Base-by-base conservation (phyloP, 2,888 invertebrate genomes). In the Drosophila putrida region DNA sequence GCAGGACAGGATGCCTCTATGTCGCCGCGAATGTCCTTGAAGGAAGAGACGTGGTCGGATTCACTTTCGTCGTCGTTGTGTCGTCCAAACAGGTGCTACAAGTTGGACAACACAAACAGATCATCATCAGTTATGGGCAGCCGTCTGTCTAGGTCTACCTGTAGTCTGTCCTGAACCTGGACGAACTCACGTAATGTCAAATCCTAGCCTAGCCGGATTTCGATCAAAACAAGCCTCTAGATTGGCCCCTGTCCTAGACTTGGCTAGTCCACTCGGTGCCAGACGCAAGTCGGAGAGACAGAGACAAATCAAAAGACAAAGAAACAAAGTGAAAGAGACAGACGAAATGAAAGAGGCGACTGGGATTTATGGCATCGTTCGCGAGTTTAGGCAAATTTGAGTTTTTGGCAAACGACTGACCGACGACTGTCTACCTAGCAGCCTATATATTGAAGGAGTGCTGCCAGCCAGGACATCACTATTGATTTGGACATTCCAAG, bases 361-460 rank as follows among this genome's bases (percentile, higher is more conserved):
- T 41, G 36, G 83, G 82, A 87, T 89, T 89, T 90, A 83, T 88
- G 74, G 66, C 80, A 59, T 33, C 63, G 67, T 39, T 36, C 76
- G 79, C 82, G 80, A 82, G 70, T 69, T 75, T 88, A 88, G 83
- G 79, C 86, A 89, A 88, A 90, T 82, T 87, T 71, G 53, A n/a
- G 27, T 39, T 35, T 71, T 78, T 78, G 68, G 83, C 84, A 78
- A 82, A 50, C 64, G n/a, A n/a, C n/a, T n/a, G n/a, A n/a, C 57
- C 28, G 54, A 8, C 15, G 41, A 28, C 28, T 15, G 57, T n/a
- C 77, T 80, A 80, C 80, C 80, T 80, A 80, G 54, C 49, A 35
- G 50, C n/a, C 63, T 80, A 80, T 80, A 80, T 66, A 80, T 72
- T 64, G 61, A 11, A 2, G 41, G 35, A 54, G 72, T 58, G 62